These are phyloP conservation scores for Empis livida DNA, from an alignment of 2,888 invertebrate species.

Conservation along the genomic window DNA sequence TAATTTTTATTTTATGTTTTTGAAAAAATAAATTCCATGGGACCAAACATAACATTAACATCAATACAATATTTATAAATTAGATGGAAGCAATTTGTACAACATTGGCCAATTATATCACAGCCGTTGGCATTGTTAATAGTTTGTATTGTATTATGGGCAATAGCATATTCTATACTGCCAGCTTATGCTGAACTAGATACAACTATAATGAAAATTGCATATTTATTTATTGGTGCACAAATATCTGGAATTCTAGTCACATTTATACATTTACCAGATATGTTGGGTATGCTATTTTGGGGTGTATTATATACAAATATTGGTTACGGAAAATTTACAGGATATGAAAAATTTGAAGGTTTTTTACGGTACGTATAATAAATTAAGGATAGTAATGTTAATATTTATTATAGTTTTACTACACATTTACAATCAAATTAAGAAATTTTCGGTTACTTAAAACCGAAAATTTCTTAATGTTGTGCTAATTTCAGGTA, in stretches of 20 bases:
- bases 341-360: constrained; percentile 36
- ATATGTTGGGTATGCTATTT: constrained; percentile 49
- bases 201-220: constrained; percentile 30
- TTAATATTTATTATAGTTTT: not conserved
- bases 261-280: constrained; percentile 33
- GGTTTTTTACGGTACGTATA: constrained; percentile 37
- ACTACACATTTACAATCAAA: too few species aligned
- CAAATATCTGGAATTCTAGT: constrained; percentile 29
- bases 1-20: not conserved
- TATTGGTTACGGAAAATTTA: constrained; percentile 37
- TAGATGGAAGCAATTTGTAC: constrained; percentile 30
- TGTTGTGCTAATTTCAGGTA: too few species aligned
- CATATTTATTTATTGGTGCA: constrained; percentile 32
- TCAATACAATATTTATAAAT: not conserved
- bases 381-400: not conserved
- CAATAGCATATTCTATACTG: constrained; percentile 28
- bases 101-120: constrained; percentile 28
- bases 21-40: not conserved
- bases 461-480: too few species aligned
- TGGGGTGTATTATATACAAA: constrained; percentile 43
- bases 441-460: too few species aligned
- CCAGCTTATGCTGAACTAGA: constrained; percentile 25
- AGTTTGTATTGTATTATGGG: constrained; percentile 32
- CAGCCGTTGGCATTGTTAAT: constrained; percentile 29
- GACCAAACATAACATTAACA: too few species aligned